A percentile compares a stretch with the other conserved stretches of the same genome.
Conservation (phyloP, 1,140 invertebrate species). For the Phymorhynchus buccinoides region DNA sequence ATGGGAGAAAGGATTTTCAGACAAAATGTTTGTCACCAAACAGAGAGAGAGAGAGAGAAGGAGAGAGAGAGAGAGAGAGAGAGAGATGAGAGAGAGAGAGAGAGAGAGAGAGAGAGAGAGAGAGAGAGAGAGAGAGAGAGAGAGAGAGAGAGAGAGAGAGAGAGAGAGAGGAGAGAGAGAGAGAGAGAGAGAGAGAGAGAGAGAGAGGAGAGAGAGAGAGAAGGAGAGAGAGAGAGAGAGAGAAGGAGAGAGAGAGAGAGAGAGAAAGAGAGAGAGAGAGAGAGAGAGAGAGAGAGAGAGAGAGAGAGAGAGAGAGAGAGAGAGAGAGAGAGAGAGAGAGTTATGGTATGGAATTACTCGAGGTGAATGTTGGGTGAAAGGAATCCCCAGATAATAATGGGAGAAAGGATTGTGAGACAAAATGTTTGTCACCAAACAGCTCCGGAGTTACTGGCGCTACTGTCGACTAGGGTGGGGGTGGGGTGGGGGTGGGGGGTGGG, state of each 20-base stretch:
- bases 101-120: not conserved
- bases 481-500: no score
- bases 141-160: not conserved
- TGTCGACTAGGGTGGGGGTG: no score
- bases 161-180: slow-evolving; percentile 1
- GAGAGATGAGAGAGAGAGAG: not conserved
- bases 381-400: no score
- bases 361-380: no score
- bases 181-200: no score
- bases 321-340: no score
- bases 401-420: no score
- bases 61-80: slow-evolving; percentile 1
- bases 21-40: no score
- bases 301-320: not conserved
- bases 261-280: not conserved
- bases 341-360: no score
- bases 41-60: not conserved
- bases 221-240: slow-evolving; percentile 11
- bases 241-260: not conserved
- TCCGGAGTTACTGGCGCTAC: no score
- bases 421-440: no score
- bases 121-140: not conserved
- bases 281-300: not conserved
- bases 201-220: not conserved
- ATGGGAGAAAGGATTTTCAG: no score